Conservation (phyloP, 2,113 vertebrate species). For the Chrysochloris asiatica region DNA sequence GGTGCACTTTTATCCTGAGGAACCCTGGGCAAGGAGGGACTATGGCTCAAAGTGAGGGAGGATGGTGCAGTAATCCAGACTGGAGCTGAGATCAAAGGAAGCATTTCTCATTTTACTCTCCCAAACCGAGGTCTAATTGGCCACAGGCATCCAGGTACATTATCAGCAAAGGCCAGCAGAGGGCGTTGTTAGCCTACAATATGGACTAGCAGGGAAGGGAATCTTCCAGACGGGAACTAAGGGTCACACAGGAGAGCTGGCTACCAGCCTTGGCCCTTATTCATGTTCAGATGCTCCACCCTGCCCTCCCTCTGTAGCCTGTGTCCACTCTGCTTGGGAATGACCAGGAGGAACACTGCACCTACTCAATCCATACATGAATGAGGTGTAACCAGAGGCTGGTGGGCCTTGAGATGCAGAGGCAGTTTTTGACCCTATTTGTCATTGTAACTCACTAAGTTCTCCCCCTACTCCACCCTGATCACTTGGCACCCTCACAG, state of each 20-base stretch:
- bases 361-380: too few relatives aligned
- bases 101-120: neutral
- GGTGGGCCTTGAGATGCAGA: neutral
- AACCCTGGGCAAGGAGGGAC: neutral
- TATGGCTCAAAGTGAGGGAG: neutral
- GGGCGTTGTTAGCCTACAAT: neutral
- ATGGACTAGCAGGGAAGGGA: too few relatives aligned
- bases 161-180: conserved; percentile 48
- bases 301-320: too few relatives aligned
- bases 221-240: neutral
- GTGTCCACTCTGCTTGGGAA: too few relatives aligned
- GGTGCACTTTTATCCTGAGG: neutral
- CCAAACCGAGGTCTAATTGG: neutral
- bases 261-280: too few relatives aligned
- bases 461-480: neutral
- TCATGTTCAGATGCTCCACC: too few relatives aligned
- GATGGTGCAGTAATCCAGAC: neutral
- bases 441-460: too few relatives aligned
- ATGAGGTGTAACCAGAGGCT: too few relatives aligned
- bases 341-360: too few relatives aligned
- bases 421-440: neutral
- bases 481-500: neutral
- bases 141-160: too few relatives aligned
- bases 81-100: neutral
- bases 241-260: too few relatives aligned